Percentiles rank a stretch among this genome's conserved stretches.
phyloP scores from a whole-genome alignment of 2,113 vertebrate species.

The Chlamydotis undulata region DNA sequence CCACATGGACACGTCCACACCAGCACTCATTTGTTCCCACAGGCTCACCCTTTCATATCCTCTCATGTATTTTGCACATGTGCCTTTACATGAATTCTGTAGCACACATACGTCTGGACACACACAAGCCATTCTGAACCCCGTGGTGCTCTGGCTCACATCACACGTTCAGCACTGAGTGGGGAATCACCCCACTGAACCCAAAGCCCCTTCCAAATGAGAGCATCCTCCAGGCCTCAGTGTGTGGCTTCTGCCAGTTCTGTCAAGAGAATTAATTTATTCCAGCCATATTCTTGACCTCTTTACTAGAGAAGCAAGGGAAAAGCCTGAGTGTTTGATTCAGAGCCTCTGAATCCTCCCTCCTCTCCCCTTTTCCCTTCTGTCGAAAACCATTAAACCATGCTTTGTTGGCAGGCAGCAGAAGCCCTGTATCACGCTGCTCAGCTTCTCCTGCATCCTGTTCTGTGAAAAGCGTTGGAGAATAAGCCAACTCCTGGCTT shows the following conservation, averaged over 20 bases:
- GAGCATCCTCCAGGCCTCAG: neutral
- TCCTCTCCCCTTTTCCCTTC: neutral
- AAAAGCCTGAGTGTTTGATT: neutral
- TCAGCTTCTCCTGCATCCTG: neutral
- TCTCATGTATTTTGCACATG: neutral
- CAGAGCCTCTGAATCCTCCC: neutral
- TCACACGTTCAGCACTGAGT: neutral
- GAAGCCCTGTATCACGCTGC: neutral
- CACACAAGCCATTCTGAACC: neutral
- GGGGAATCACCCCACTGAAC: neutral
- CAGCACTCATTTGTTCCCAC: neutral
- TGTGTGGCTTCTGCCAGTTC: neutral
- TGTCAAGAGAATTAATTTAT: neutral
- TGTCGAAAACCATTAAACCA: neutral
- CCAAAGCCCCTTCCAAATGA: neutral
- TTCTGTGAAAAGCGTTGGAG: neutral
- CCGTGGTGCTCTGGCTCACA: neutral
- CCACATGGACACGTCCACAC: neutral
- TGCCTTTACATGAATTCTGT: fast-evolving
- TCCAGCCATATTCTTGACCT: neutral
- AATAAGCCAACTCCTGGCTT: neutral
- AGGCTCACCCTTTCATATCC: neutral
- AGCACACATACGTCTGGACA: neutral
- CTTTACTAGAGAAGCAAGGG: neutral
- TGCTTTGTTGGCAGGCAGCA: neutral